These are phyloP conservation scores for Indicator indicator DNA, from an alignment of 2,113 vertebrate species.

Conservation along the genomic window DNA sequence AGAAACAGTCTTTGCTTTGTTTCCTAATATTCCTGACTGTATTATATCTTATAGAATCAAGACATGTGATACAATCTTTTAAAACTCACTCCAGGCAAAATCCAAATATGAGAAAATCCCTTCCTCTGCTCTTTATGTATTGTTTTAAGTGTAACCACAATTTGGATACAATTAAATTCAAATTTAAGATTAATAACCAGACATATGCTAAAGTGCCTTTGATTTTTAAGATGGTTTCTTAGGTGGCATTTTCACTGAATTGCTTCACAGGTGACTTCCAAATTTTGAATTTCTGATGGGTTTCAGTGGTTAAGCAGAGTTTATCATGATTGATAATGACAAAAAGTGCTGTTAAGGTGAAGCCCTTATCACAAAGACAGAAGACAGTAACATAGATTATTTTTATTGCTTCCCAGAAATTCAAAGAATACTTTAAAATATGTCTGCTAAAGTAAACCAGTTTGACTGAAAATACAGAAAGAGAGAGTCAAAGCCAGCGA, in stretches of 20 bases:
- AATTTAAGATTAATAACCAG: neutral
- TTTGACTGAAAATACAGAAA: neutral
- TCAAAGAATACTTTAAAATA: constrained; percentile 24
- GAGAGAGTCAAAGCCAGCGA: neutral
- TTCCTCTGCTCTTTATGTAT: neutral
- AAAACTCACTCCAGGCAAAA: neutral
- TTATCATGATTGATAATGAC: constrained; percentile 1
- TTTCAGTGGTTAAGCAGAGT: neutral
- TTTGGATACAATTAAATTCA: neutral
- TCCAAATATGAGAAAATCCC: neutral
- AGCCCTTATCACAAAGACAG: neutral
- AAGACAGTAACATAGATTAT: neutral
- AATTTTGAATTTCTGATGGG: neutral
- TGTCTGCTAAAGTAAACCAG: neutral
- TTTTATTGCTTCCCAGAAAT: constrained; percentile 31
- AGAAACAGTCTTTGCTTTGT: neutral
- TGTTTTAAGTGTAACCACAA: neutral
- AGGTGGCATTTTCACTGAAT: neutral
- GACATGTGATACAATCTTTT: neutral
- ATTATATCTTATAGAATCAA: neutral
- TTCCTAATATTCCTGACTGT: neutral
- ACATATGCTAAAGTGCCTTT: neutral
- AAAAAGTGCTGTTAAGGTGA: neutral
- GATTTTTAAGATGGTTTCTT: neutral
- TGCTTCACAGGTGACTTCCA: neutral